Percentiles rank a stretch among this genome's conserved stretches.
phyloP scores from a whole-genome alignment of 2,888 invertebrate genomes.

The Macaria liturata region DNA sequence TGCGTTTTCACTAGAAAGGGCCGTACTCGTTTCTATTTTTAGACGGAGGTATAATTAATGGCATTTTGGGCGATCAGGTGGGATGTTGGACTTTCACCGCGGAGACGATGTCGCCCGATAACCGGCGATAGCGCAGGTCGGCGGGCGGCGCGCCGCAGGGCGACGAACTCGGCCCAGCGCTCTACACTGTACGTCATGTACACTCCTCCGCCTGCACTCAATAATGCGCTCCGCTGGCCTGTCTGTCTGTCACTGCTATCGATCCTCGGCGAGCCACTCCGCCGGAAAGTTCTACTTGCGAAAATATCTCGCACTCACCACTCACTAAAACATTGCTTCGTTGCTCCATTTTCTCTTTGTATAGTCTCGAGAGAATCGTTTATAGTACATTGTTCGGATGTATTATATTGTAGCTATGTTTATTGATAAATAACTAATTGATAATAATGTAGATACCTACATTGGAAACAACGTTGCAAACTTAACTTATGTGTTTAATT shows the following conservation, averaged over 20 bases:
- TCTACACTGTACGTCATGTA: slow-evolving; percentile 44
- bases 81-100: slow-evolving; percentile 51
- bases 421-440: no score
- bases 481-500: no score
- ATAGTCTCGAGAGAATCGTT: not conserved
- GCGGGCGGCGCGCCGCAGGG: slow-evolving; percentile 53
- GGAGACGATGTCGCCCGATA: slow-evolving; percentile 54
- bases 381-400: no score
- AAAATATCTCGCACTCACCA: slow-evolving; percentile 5
- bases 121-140: slow-evolving; percentile 56
- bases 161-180: slow-evolving; percentile 58
- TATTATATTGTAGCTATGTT: no score
- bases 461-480: no score
- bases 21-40: slow-evolving; percentile 4
- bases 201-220: slow-evolving; percentile 42
- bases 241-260: slow-evolving; percentile 50
- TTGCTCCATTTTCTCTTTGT: not conserved
- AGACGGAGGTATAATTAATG: slow-evolving; percentile 3
- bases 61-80: slow-evolving; percentile 41
- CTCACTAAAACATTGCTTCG: not conserved
- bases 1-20: slow-evolving; percentile 5
- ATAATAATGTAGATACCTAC: no score
- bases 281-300: slow-evolving; percentile 12
- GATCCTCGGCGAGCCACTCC: slow-evolving; percentile 39
- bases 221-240: slow-evolving; percentile 46